Evolutionary conservation across 2,888 invertebrate species (phyloP).

Genomic region (Shargacucullia verbasci): DNA sequence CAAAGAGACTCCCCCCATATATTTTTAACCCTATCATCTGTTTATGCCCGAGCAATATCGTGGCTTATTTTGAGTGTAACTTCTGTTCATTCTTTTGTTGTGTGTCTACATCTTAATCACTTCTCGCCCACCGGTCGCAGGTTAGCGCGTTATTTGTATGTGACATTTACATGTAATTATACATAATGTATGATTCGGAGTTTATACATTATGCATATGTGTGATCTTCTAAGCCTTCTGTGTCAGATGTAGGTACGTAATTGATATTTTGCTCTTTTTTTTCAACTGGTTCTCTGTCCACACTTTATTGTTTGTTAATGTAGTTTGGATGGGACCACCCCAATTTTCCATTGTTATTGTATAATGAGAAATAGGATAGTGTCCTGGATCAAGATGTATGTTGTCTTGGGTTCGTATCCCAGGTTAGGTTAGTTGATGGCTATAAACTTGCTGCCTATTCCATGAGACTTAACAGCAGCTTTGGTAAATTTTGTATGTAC

Average conservation of each 20-base stretch:
- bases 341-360: not conserved
- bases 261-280: not conserved
- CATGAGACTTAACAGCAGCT: too few species aligned
- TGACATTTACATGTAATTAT: conserved; percentile 46
- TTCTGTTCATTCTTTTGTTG: conserved; percentile 3
- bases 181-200: conserved; percentile 23
- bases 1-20: too few species aligned
- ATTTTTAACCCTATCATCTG: too few species aligned
- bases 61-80: too few species aligned
- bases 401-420: too few species aligned
- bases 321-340: conserved; percentile 17
- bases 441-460: too few species aligned
- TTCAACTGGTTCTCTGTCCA: conserved; percentile 12
- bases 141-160: conserved; percentile 43
- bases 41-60: too few species aligned
- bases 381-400: too few species aligned
- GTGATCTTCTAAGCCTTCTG: conserved; percentile 21
- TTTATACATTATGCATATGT: conserved; percentile 28
- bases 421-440: too few species aligned
- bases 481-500: too few species aligned
- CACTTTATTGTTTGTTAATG: conserved; percentile 32
- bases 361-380: too few species aligned
- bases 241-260: not conserved
- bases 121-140: conserved; percentile 42
- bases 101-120: conserved; percentile 36